Base-by-base conservation (phyloP, 1,140 invertebrate genomes). In the Plodia interpunctella region DNA sequence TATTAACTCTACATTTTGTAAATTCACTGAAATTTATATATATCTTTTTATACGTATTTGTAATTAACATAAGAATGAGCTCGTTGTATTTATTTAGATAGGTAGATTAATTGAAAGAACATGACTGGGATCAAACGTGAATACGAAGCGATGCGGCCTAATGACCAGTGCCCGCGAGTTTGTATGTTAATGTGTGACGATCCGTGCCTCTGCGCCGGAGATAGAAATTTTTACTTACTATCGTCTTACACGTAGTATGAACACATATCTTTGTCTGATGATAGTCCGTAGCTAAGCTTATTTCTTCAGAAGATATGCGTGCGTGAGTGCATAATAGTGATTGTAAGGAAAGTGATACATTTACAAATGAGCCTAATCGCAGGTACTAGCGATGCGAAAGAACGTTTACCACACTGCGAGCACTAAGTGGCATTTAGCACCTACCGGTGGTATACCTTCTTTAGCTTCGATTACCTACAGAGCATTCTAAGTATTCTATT, bases 11-110 rank as follows among this genome's bases (percentile, higher is more conserved):
- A 86, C 76, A 87, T 78, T 65, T 80, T 88, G 80, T 87, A 84
- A 83, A 88, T 87, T 82, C 83, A 87, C 76, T 83, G 76, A 87
- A 87, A 83, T 84, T 87, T 77, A 79, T 79, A 79, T 53, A 80
- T 81, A 78, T 80, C 82, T 88, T 87, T 88, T 87, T 87, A 87
- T 88, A 88, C 83, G 78, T 80, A 82, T 88, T 88, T 87, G 84
- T 88, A 86, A 84, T 78, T 80, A 82, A 65, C 84, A 79, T 66
- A 69, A 60, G 69, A 58, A 68, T 66, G 66, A 73, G 76, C 68
- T 83, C 66, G 71, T 80, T 83, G 78, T 86, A 87, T 88, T 88
- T 84, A 83, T 84, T 84, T 76, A 75, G 76, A 80, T 84, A 86
- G 83, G 79, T 88, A 81, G 80, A 72, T 67, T 80, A 83, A 85